phyloP scores from a whole-genome alignment of 2,888 invertebrate species.

The Parelbella ahira region DNA sequence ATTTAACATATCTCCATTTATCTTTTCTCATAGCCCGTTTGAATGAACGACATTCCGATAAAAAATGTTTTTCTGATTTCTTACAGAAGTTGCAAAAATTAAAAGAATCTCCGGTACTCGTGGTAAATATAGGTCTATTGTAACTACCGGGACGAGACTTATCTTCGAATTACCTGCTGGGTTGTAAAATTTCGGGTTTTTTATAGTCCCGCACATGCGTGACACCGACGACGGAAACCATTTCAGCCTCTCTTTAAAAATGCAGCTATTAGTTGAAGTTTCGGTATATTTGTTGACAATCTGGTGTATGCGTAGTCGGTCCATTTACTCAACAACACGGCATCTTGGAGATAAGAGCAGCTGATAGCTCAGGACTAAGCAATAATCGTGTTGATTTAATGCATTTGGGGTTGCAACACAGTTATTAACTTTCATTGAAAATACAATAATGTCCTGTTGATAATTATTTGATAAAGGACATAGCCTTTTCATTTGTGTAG shows the following conservation, averaged over 20 bases:
- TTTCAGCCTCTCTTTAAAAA: conserved; percentile 26
- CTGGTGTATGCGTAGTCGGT: conserved; percentile 9
- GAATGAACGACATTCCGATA: conserved; percentile 27
- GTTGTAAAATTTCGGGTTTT: no score
- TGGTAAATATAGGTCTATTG: no score
- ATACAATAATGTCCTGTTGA: conserved; percentile 9
- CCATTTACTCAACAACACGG: conserved; percentile 12
- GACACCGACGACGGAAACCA: conserved; percentile 4
- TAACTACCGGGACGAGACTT: no score
- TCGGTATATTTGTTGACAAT: conserved; percentile 9
- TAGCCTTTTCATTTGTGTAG: conserved; percentile 8
- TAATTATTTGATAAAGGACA: conserved; percentile 7
- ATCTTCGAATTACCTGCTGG: no score
- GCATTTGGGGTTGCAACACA: conserved; percentile 6
- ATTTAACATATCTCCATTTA: conserved; percentile 26
- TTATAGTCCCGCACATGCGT: no score
- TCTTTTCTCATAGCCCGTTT: conserved; percentile 29
- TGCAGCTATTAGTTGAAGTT: neutral
- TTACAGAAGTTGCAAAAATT: no score
- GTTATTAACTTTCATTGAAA: conserved; percentile 13
- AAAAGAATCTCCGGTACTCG: no score
- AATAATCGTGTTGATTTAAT: conserved; percentile 9
- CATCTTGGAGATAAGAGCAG: conserved; percentile 10
- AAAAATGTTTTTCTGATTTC: conserved; percentile 25
- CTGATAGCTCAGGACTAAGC: conserved; percentile 7